Conservation (phyloP, 2,888 invertebrate species). For the Nomada ruficornis region DNA sequence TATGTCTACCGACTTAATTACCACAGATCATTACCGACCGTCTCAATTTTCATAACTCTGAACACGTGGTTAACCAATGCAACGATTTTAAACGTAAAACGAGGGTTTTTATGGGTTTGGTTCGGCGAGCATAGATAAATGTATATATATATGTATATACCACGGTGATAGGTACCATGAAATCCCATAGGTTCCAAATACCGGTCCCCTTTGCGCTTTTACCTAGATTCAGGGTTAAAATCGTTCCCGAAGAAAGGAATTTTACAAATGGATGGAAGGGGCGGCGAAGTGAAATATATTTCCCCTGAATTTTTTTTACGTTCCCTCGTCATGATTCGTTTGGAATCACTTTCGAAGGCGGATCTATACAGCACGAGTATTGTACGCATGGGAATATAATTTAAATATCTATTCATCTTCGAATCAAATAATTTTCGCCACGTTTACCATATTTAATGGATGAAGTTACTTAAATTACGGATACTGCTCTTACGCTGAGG, state of each 20-base stretch:
- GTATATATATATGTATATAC: slow-evolving; percentile 3
- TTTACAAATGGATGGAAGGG: slow-evolving; percentile 8
- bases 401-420: too few relatives aligned
- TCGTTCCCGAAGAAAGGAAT: slow-evolving; percentile 35
- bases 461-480: slow-evolving; percentile 3
- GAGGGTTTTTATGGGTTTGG: slow-evolving; percentile 68
- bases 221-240: slow-evolving; percentile 43
- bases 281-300: background rate
- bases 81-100: slow-evolving; percentile 73
- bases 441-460: too few relatives aligned
- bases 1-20: slow-evolving; percentile 57
- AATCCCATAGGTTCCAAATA: slow-evolving; percentile 46
- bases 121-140: slow-evolving; percentile 19
- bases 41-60: slow-evolving; percentile 40
- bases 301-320: background rate
- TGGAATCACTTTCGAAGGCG: too few relatives aligned
- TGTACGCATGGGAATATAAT: too few relatives aligned
- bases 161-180: slow-evolving; percentile 64
- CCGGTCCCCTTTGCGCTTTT: slow-evolving; percentile 38
- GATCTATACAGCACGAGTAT: too few relatives aligned
- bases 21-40: slow-evolving; percentile 3
- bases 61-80: slow-evolving; percentile 51
- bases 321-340: too few relatives aligned
- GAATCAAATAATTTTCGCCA: too few relatives aligned
- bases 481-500: background rate